Conservation (phyloP, 2,888 invertebrate species). For the Tenthredo notha region DNA sequence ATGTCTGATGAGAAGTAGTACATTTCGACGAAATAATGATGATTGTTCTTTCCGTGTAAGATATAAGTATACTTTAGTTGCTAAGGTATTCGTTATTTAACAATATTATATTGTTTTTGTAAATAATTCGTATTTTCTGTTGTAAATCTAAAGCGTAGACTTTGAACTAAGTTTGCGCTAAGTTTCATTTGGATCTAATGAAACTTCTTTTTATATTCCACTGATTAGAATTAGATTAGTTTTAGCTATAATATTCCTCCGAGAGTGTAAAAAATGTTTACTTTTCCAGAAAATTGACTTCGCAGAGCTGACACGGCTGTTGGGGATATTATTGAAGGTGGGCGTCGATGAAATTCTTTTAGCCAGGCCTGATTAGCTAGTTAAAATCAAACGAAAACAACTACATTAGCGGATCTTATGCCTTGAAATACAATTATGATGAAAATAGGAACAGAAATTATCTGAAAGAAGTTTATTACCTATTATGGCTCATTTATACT, state of each 20-base stretch:
- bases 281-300: constrained; percentile 72
- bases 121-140: background rate
- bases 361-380: constrained; percentile 58
- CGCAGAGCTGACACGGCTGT: constrained; percentile 66
- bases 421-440: background rate
- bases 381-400: constrained; percentile 50
- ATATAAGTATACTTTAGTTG: constrained; percentile 14
- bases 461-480: background rate
- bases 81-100: constrained; percentile 2
- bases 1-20: background rate
- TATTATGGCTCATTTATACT: constrained; percentile 22
- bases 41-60: background rate
- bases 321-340: constrained; percentile 68
- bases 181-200: background rate
- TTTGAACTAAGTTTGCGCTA: background rate
- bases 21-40: background rate
- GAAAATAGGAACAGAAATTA: background rate
- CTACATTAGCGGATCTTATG: background rate
- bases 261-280: constrained; percentile 69
- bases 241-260: constrained; percentile 66
- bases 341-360: constrained; percentile 64
- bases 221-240: constrained; percentile 21
- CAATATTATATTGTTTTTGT: constrained; percentile 24
- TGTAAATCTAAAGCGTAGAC: background rate
- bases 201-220: constrained; percentile 10